Evolutionary conservation across 2,888 invertebrate genomes (phyloP), one percentile per base, ranked within the genome.

Genomic region (Parthenolecanium corni): DNA sequence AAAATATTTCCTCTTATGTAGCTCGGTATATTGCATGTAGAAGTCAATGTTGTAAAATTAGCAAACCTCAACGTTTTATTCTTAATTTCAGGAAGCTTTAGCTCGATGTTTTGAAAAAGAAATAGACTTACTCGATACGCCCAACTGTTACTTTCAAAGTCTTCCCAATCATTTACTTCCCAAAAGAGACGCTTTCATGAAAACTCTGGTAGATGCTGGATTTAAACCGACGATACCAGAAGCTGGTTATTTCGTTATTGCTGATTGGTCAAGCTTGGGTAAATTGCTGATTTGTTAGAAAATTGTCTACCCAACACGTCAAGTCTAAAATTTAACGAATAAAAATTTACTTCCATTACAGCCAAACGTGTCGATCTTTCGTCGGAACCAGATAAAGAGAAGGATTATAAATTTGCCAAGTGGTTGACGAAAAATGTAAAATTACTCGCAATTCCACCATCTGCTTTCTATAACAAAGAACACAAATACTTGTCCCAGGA

Each of bases 241-340:
- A 69, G 95, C 93, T 2, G 97, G 98, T 0, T 99, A 96, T 75
- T 99, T 98, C 72, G 86, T 99, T 79, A 73, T 98, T 57, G 95
- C 95, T 1, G 92, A 98, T 75, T 94, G 69, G 69, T 66, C 68
- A 1, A 66, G 65, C 9, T 65, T 68, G 40, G 69, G 69, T 69
- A 64, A 51, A 16, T 23, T 16, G 25, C 4, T 31, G n/a, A n/a
- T n/a, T n/a, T 31, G 9, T 31, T 9, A 4, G 31, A 31, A 9
- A 31, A 31, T 6, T 31, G 31, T 6, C 31, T 31, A 31, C 4
- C 31, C 9, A 1, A 18, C 21, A 2, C n/a, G n/a, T n/a, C n/a
- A n/a, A n/a, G n/a, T n/a, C n/a, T n/a, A n/a, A 31, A 23, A n/a
- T 52, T 38, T 52, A 23, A 23, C 18, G 31, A 6, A 31, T 31